Conservation (phyloP, 2,113 vertebrate species). For the Dissostichus mawsoni region DNA sequence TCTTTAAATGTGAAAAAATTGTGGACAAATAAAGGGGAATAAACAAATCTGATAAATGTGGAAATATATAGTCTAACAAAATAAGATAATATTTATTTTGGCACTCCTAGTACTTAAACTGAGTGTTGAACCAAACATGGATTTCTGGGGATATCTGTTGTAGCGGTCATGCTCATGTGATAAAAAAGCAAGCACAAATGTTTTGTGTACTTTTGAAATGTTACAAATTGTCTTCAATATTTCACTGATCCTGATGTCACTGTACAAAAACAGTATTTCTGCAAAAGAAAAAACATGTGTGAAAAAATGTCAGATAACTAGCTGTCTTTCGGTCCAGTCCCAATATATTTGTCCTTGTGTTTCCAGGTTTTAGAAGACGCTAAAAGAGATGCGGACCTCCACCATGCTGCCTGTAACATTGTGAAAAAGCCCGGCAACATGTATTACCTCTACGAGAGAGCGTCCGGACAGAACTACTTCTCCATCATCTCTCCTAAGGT, state of each 20-base stretch:
- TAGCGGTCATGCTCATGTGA: not conserved
- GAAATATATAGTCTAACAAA: too few species aligned
- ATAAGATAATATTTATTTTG: too few species aligned
- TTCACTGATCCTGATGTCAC: too few species aligned
- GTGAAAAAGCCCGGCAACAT: constrained; percentile 95
- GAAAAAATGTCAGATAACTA: not conserved
- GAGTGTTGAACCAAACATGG: not conserved
- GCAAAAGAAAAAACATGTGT: not conserved
- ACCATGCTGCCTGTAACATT: constrained; percentile 94
- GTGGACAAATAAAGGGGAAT: too few species aligned
- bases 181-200: too few species aligned
- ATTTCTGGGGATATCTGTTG: not conserved
- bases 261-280: too few species aligned
- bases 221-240: too few species aligned
- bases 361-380: constrained; percentile 93
- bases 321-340: not conserved
- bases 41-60: too few species aligned
- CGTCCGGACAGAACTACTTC: constrained; percentile 94
- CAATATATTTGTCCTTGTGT: not conserved
- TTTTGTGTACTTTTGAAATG: too few species aligned
- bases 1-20: too few species aligned
- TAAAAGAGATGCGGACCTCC: constrained; percentile 91
- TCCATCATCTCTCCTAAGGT: constrained; percentile 97
- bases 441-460: constrained; percentile 92
- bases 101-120: not conserved